Evolutionary conservation across 2,113 vertebrate species (phyloP), one percentile per base, ranked within the genome.

Genomic region (Megaleporinus macrocephalus): DNA sequence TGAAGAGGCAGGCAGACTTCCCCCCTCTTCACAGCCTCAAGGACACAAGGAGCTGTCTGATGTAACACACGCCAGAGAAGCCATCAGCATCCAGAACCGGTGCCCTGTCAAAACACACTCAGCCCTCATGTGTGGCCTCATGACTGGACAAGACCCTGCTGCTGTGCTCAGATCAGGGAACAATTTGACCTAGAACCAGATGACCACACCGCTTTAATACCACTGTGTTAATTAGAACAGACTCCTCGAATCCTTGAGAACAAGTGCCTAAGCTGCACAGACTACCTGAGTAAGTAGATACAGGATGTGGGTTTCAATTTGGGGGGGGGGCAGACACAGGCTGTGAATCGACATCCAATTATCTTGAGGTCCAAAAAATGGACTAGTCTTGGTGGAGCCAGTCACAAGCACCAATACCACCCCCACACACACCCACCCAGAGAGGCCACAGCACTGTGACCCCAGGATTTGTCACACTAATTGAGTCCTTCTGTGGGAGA

Each of bases 271-370:
- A 83, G 76, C 16, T 41, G 5, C 61, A 51, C 55, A 69, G 59
- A 24, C 57, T 53, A 62, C 73, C 65, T 84, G 83, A 89, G 89
- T 90, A 86, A 91, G 88, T 86, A 91, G 89, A 92, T 91, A 80
- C 86, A 90, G 90, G 90, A 92, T 90, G 90, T 92, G 91, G 90
- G 70, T 76, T 91, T 93, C 86, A 88, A 86, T 82, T 86, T 90
- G 88, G 5, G 53, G 68, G 62, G 76, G 49, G 29, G 68, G 20
- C 78, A 84, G 24, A 83, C 24, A 65, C 29, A 86, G 91, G 83
- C 88, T 90, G 89, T 91, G 91, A 88, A 91, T 86, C 90, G 88
- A 88, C 89, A 91, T 89, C 89, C 89, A 91, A 93, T 94, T 93
- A 93, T 91, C 83, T 80, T 86, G 89, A 90, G 89, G 91, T 90